These are phyloP conservation scores for Matsumurasca onukii DNA, from an alignment of 1,140 invertebrate species.

Conservation along the genomic window DNA sequence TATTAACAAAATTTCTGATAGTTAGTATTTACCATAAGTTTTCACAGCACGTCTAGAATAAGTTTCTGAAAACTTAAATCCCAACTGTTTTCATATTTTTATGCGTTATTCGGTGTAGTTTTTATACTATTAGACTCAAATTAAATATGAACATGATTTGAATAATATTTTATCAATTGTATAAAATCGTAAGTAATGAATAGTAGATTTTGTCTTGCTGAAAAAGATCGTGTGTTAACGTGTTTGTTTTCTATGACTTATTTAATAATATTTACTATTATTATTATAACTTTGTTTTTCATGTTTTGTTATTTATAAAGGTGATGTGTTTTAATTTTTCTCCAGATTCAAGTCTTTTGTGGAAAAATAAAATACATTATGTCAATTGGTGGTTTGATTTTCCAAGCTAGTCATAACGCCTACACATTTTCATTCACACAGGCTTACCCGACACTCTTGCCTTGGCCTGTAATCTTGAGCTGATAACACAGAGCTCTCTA, in stretches of 20 bases:
- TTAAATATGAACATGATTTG: not conserved
- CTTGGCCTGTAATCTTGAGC: too few species aligned
- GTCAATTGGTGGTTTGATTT: too few species aligned
- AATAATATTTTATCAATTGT: slow-evolving; percentile 2
- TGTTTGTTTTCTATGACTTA: slow-evolving; percentile 25
- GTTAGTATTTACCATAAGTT: not conserved
- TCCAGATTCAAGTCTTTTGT: slow-evolving; percentile 30
- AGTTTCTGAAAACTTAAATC: not conserved
- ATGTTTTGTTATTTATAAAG: slow-evolving; percentile 32
- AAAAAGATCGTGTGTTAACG: slow-evolving; percentile 23
- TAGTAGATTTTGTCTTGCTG: slow-evolving; percentile 3
- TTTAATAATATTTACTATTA: slow-evolving; percentile 25
- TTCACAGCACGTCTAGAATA: not conserved
- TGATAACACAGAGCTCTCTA: too few species aligned
- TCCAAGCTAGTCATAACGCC: too few species aligned
- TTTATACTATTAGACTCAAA: slow-evolving; percentile 24
- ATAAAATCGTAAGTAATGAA: slow-evolving; percentile 17
- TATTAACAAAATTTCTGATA: not conserved
- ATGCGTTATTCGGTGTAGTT: slow-evolving; percentile 20
- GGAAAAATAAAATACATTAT: slow-evolving; percentile 32
- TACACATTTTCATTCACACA: too few species aligned
- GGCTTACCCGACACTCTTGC: too few species aligned
- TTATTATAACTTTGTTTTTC: slow-evolving; percentile 32
- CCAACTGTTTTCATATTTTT: slow-evolving; percentile 20
- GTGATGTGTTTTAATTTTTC: slow-evolving; percentile 28